Evolutionary conservation across 1,140 invertebrate species (phyloP).

Genomic region (Drosophila funebris): DNA sequence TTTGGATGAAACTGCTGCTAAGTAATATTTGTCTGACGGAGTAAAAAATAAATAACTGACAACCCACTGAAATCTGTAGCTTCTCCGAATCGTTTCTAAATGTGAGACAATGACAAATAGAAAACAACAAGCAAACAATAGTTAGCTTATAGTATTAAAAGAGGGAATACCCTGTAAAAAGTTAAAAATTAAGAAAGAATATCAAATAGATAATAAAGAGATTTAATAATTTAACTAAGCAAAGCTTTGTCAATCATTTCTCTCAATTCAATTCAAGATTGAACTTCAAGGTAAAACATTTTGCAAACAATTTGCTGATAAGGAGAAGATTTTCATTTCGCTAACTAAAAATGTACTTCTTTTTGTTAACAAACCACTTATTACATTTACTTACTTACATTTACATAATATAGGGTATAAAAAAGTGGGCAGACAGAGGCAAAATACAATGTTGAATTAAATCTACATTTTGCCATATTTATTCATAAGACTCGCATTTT

Average conservation of each 20-base stretch:
- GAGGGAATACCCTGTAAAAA: not conserved
- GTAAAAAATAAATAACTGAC: slow-evolving; percentile 31
- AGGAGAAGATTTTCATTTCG: not conserved
- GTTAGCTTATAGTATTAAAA: not conserved
- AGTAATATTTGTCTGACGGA: slow-evolving; percentile 36
- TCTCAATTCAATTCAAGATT: no score
- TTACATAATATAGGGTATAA: not conserved
- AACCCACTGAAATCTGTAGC: slow-evolving; percentile 7
- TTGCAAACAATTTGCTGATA: not conserved
- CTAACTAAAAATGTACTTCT: not conserved
- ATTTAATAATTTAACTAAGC: no score
- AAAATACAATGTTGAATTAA: not conserved
- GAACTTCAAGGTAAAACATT: no score
- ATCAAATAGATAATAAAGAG: no score
- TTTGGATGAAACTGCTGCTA: slow-evolving; percentile 12
- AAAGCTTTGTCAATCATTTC: no score
- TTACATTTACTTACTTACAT: no score
- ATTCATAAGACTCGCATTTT: not conserved
- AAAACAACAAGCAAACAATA: not conserved
- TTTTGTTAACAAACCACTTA: no score
- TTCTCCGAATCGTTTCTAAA: not conserved
- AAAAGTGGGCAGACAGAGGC: not conserved
- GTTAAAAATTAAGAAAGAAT: not conserved
- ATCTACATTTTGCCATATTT: not conserved
- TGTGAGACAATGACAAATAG: slow-evolving; percentile 3